A percentile compares a stretch with the other conserved stretches of the same genome.
These are phyloP conservation scores for Cavia aperea DNA, from an alignment of 2,113 vertebrate genomes.

Conservation along the genomic window DNA sequence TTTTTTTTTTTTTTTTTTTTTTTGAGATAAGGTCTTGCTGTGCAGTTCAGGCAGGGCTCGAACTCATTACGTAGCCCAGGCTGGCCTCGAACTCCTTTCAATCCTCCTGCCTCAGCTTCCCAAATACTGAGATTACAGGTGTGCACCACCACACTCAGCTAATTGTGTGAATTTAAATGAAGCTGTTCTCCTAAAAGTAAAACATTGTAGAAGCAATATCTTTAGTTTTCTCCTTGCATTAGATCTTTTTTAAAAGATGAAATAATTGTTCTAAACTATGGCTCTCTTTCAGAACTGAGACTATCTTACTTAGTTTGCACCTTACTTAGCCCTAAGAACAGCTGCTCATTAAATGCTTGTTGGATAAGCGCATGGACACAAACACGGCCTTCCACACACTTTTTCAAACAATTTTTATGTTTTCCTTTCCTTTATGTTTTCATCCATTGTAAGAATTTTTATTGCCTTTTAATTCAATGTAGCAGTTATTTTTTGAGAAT, in stretches of 20 bases:
- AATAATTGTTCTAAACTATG: conserved; percentile 14
- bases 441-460: not conserved
- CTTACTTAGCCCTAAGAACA: not conserved
- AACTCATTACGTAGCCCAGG: not conserved
- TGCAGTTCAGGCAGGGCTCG: not conserved
- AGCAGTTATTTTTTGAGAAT: not conserved
- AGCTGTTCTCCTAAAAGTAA: not conserved
- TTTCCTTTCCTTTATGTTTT: conserved; percentile 12
- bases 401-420: not conserved
- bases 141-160: not conserved
- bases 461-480: not conserved
- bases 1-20: not conserved
- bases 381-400: not conserved
- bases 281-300: conserved; percentile 7
- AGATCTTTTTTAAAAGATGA: not conserved
- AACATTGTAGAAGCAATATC: not conserved
- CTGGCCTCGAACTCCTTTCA: not conserved
- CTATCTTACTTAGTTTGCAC: not conserved
- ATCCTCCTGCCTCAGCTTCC: not conserved
- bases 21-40: not conserved
- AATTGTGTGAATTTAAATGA: not conserved
- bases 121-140: not conserved
- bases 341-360: not conserved
- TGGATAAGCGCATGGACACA: not conserved
- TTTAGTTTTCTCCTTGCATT: not conserved